Base-by-base conservation (phyloP, 2,888 invertebrate species). In the Brenthis daphne region DNA sequence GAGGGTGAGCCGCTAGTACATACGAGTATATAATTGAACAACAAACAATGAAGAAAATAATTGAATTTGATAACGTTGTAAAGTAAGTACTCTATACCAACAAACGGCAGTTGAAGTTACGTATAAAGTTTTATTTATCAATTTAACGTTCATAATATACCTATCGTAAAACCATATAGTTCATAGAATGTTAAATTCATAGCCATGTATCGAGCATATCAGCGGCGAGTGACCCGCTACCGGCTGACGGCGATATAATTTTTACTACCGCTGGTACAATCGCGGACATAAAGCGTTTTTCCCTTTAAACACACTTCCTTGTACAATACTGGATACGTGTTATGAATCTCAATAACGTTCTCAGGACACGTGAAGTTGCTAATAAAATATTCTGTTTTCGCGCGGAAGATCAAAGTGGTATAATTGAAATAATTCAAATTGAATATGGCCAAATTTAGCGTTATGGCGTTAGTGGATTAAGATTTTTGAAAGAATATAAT, bases 231-330 rank as follows among this genome's bases (percentile, higher is more conserved):
- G 82, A 82, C 80, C 83, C 74, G 85, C 86, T 85, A 82, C 85
- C 82, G 80, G 82, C 79, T 82, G 79, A 79, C 77, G 79, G 80
- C 82, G 80, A 80, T 85, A 85, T 82, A 82, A 80, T 80, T 85
- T 86, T 84, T 82, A 87, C 82, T 82, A 74, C 84, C 78, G 77
- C 76, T 66, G 72, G 82, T 82, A 85, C 80, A 65, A 74, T 74
- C 77, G 73, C 63, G 69, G 47, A 76, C 79, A 79, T 48, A 82
- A 81, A 70, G 65, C 65, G 43, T 43, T 53, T 57, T 60, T 50
- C 12, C 60, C 29, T 50, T 13, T 65, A 74, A 71, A 71, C 57
- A 57, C 33, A 48, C 66, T 66, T 66, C 68, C 66, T 33, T 50
- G 20, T 57, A 57, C 47, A 51, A 53, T 60, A 51, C 16, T 20